Base-by-base conservation (phyloP, 2,797 vertebrate species). In the Novumbra hubbsi region DNA sequence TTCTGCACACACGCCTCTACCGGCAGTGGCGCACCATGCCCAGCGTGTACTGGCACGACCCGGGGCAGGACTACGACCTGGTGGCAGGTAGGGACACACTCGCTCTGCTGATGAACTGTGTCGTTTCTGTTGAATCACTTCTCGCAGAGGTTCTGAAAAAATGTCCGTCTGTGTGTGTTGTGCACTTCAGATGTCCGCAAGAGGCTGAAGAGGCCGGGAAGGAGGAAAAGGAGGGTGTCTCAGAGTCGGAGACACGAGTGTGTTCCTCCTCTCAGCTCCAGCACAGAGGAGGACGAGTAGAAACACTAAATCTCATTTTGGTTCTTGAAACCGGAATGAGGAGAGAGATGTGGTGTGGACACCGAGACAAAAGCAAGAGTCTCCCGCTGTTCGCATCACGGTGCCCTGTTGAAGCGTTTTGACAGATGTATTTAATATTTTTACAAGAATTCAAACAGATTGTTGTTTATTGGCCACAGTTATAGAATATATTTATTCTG, bases 1-100 rank as follows among this genome's bases (percentile, higher is more conserved):
- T 96, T 1, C 92, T 98, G 27, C 96, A 96, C 88, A 96, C 96
- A 0, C 92, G 95, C 2, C 92, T 98, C 55, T 96, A 96, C 84
- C 93, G 92, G 19, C 91, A 94, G 83, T 97, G 95, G 91, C 93
- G 90, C 57, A 91, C 91, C 0, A 75, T 89, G 0, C 93, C 94
- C 15, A 96, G 95, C 27, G 88, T 97, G 12, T 97, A 97, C 88
- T 98, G 96, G 96, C 90, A 68, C 0, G 78, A 92, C 16, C 83
- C 84, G 0, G 84, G 69, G 3, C 91, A 91, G 76, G 94, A 95
- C 81, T 95, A 93, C 1, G 96, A 97, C 81, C 95, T 91, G 0
- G 96, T 98, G 71, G 94, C 93, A 38, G 94, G 96, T 97, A 79
- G 83, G 30, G 27, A 5, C 15, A 16, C 62, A 66, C 16, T 8